A percentile compares a stretch with the other conserved stretches of the same genome.
Evolutionary conservation across 2,113 vertebrate species (phyloP).

Genomic region (Miniopterus natalensis): DNA sequence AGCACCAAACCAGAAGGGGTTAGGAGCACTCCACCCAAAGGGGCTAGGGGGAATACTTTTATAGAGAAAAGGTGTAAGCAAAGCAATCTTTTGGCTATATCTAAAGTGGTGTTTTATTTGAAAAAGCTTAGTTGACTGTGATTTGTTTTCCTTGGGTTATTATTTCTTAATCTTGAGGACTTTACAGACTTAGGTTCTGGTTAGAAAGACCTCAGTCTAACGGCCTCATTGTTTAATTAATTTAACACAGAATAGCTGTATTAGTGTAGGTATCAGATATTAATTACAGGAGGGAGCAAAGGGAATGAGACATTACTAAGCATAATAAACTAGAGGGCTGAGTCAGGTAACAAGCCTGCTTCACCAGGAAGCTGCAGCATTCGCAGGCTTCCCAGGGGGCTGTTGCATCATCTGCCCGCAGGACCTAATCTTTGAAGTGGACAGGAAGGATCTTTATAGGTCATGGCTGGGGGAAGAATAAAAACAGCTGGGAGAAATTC

Average conservation of each 20-base stretch:
- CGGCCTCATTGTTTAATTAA: neutral
- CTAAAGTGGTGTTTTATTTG: neutral
- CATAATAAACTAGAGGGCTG: too few species aligned
- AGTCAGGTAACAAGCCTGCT: too few species aligned
- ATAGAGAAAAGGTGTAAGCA: neutral
- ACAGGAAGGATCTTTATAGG: too few species aligned
- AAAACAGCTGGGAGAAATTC: too few species aligned
- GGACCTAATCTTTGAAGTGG: too few species aligned
- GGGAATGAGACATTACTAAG: too few species aligned
- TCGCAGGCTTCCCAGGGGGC: too few species aligned
- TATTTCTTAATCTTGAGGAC: neutral
- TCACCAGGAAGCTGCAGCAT: too few species aligned
- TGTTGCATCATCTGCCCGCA: too few species aligned
- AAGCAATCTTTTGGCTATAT: neutral
- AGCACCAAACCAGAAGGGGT: neutral
- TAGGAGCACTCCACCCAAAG: neutral
- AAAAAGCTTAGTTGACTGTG: neutral
- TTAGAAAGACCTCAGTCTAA: neutral
- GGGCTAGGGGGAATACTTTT: neutral
- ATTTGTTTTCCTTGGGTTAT: neutral
- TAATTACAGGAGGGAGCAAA: too few species aligned
- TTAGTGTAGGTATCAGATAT: too few species aligned
- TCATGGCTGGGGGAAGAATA: too few species aligned
- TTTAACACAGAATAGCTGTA: neutral
- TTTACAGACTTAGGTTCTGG: neutral